A percentile compares a stretch with the other conserved stretches of the same genome.
phyloP scores from a whole-genome alignment of 53 echinoderm and acorn worm species.

The Glandiceps talaboti region DNA sequence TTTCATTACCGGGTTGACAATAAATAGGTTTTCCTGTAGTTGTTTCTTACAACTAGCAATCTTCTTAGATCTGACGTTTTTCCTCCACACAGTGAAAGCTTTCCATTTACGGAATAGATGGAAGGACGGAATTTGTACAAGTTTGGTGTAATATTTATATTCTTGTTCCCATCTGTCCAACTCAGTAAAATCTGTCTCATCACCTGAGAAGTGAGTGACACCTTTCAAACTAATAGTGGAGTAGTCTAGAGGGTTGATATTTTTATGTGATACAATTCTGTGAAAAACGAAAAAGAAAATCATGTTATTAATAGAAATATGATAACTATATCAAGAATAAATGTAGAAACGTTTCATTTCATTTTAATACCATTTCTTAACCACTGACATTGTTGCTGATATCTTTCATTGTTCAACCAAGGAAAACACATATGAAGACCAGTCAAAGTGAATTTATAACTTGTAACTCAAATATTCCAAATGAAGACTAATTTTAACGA shows the following conservation, averaged over 20 bases:
- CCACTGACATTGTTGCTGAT: too few relatives aligned
- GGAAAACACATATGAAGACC: too few relatives aligned
- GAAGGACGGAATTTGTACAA: conserved; percentile 76
- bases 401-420: too few relatives aligned
- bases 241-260: conserved; percentile 81
- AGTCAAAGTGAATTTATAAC: too few relatives aligned
- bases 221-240: conserved; percentile 94
- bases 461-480: too few relatives aligned
- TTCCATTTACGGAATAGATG: conserved; percentile 96
- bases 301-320: too few relatives aligned
- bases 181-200: conserved; percentile 92
- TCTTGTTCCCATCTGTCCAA: conserved; percentile 98
- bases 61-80: conserved; percentile 71
- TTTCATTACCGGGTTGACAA: conserved; percentile 95
- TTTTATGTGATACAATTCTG: conserved; percentile 88
- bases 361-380: too few relatives aligned
- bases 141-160: conserved; percentile 72
- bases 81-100: conserved; percentile 94
- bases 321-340: too few relatives aligned
- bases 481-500: too few relatives aligned
- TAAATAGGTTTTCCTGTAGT: conserved; percentile 90
- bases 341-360: too few relatives aligned
- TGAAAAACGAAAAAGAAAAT: too few relatives aligned
- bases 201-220: conserved; percentile 59
- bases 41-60: conserved; percentile 87